Base-by-base conservation (phyloP, 2,113 vertebrate genomes). In the Sebastes schlegelii region DNA sequence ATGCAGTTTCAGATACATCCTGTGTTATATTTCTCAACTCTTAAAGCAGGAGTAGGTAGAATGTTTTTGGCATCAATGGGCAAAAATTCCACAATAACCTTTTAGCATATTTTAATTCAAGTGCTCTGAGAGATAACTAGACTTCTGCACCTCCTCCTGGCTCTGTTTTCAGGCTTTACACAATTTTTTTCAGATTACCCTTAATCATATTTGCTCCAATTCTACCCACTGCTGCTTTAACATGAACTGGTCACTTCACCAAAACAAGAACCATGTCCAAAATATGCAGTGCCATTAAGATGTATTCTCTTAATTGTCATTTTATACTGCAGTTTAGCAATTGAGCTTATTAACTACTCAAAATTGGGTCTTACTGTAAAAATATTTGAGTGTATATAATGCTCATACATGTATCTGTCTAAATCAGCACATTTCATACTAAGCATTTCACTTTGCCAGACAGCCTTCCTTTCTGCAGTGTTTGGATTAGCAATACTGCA, bases 401-500 rank as follows among this genome's bases (percentile, higher is more conserved):
- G 68, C 3, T 54, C 4, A 5, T 43, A 26, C 9, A 55, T 60
- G 17, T 64, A 78, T 77, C 61, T 62, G 55, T 81, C 58, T 69
- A 58, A 71, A 70, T 70, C 43, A 66, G 51, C 75, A 46, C 11
- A 17, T 80, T 80, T 79, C 11, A 69, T 8, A 45, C 58, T 17
- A 55, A 63, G 51, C 77, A 69, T 54, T 76, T 86, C 54, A 61
- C 89, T 60, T 72, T 80, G 16, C 52, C 54, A 73, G 67, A 55
- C 57, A 14, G 68, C 1, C 21, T 72, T 73, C 26, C 23, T 60
- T 79, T 78, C 74, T 88, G 66, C 61, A 51, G 58, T 46, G 61
- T 77, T 77, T 74, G 74, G 82, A 88, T 89, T 89, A 83, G 80
- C 45, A 67, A 4, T 72, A 61, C 80, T 77, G 80, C 72, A 57